Conservation (phyloP, 2,113 vertebrate species). For the Heptranchias perlo region DNA sequence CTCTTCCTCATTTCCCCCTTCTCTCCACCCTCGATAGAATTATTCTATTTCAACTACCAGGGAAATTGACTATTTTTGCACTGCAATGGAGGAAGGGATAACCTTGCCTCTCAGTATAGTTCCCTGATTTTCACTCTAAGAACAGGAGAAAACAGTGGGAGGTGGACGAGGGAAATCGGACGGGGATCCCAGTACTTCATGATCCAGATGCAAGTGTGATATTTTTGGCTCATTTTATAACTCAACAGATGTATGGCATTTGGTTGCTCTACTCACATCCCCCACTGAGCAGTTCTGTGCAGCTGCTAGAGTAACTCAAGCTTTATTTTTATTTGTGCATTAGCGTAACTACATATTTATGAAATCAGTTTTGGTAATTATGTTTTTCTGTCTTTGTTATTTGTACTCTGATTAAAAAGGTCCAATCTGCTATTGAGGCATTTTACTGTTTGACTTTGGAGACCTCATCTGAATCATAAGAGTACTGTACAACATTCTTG, state of each 20-base stretch:
- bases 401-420: neutral
- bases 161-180: neutral
- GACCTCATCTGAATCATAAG: neutral
- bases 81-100: neutral
- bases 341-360: neutral
- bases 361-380: neutral
- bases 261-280: neutral
- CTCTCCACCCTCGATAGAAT: neutral
- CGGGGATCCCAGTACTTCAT: neutral
- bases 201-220: neutral
- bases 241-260: neutral
- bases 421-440: no score
- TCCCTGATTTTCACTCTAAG: neutral
- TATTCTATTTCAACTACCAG: neutral
- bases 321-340: neutral
- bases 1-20: neutral
- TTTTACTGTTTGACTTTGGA: neutral
- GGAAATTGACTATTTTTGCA: neutral
- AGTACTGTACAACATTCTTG: neutral
- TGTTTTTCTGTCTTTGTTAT: no score
- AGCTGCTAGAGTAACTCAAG: neutral
- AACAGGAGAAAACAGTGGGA: neutral
- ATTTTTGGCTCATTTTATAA: neutral
- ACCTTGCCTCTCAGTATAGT: neutral
- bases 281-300: neutral